Base-by-base conservation (phyloP, 2,113 vertebrate species). In the Indri indri region DNA sequence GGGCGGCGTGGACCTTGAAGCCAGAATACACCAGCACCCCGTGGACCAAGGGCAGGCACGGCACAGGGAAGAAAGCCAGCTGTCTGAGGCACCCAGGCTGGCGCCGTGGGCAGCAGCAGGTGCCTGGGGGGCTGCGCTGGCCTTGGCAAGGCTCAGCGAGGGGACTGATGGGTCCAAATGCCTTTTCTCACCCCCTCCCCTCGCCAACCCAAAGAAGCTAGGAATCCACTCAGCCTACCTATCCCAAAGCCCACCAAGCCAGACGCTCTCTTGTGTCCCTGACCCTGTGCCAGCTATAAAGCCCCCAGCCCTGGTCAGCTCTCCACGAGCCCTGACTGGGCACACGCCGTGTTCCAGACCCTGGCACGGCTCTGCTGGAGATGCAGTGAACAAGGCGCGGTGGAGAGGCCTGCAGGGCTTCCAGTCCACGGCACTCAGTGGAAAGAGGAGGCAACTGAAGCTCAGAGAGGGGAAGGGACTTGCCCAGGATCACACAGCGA, bases 281-380 rank as follows among this genome's bases (percentile, higher is more conserved):
- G 25, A 74, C 8, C 54, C 25, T 22, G 47, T 4, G 13, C 37
- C 74, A 8, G 2, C 1, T 23, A 5, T 11, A 32, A 74, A 37
- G 25, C 16, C 34, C 12, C 32, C 32, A 2, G 23, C 22, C 17
- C 76, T 17, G 66, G 83, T 27, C 88, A 50, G 80, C 80, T 59
- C 22, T 13, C 52, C 86, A 37, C 42, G 34, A 34, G 18, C 40
- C 14, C n/a, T 17, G 52, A 6, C 1, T 7, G 50, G 10, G 6
- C 23, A 16, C 0, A 0, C 22, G 10, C 17, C 14, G 0, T 20
- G 40, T 13, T 8, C 40, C 77, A 61, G 70, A 8, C 61, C 50
- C 66, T 5, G 13, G 37, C 3, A 1, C n/a, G 37, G 18, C 37
- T 34, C 81, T 6, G 0, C 32, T 11, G 2, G 17, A 45, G 37